These are phyloP conservation scores for Ditula angustiorana DNA, from an alignment of 2,888 invertebrate species.

Conservation along the genomic window DNA sequence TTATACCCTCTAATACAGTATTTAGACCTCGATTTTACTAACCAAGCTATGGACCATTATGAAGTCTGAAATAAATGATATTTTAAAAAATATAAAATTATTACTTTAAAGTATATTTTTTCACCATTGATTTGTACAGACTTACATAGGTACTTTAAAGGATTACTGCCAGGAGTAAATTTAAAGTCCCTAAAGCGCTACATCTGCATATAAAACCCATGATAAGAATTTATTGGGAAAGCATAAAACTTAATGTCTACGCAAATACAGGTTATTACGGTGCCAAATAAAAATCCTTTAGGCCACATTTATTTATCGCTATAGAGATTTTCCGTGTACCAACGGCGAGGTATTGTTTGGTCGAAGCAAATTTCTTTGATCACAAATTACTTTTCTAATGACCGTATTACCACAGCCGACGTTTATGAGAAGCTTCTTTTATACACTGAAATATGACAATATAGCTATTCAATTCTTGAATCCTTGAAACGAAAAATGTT, in stretches of 20 bases:
- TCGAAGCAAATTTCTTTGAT: background rate
- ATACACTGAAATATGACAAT: no score
- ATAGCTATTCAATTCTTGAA: no score
- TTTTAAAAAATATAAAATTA: no score
- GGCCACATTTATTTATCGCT: slow-evolving; percentile 41
- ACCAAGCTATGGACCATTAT: no score
- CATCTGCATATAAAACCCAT: slow-evolving; percentile 42
- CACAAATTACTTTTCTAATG: background rate
- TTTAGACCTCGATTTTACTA: no score
- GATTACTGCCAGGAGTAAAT: background rate
- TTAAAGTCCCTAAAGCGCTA: background rate
- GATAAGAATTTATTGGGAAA: slow-evolving; percentile 55
- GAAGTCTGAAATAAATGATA: no score
- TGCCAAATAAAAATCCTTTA: slow-evolving; percentile 47
- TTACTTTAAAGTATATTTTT: no score
- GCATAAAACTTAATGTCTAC: slow-evolving; percentile 51
- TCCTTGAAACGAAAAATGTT: no score
- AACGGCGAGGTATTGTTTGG: background rate
- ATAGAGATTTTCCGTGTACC: background rate
- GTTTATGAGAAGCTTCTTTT: background rate
- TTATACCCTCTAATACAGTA: no score
- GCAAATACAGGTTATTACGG: slow-evolving; percentile 46
- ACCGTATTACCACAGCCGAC: background rate
- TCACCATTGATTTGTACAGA: no score
- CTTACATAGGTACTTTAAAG: no score